Evolutionary conservation across 2,113 vertebrate species (phyloP), one percentile per base, ranked within the genome.

Genomic region (Rhea pennata): DNA sequence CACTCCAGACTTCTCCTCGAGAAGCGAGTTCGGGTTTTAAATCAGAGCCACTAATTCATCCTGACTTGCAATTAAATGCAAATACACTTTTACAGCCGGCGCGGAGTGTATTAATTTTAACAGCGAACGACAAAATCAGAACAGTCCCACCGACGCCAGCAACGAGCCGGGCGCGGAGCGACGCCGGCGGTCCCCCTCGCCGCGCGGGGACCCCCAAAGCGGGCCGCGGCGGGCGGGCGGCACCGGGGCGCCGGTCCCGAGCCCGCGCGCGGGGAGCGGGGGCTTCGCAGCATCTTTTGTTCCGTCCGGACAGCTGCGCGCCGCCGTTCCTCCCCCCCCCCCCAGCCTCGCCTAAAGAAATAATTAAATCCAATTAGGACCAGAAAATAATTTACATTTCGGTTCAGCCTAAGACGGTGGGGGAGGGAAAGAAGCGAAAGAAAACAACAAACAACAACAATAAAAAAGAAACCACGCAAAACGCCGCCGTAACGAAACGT

Each of bases 291-390:
- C 64, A 86, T 97, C 95, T 95, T 97, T 98, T 97, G 98, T 97
- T 97, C 95, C 95, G 81, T 88, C 80, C 96, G 90, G 91, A 93
- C 95, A 92, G 87, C 97, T 97, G 92, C 96, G 88, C 94, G 95
- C 96, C 96, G 95, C 91, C 92, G 96, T n/a, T n/a, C 94, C 94
- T 96, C 97, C 96, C 98, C 97, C 96, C 95, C 90, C 95, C 89
- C 89, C 95, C 95, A 93, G 75, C 94, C 92, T 59, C 93, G 92
- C 84, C 93, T 88, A 96, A 95, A 97, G 95, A 97, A 97, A 97
- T 98, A 98, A 98, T 98, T 85, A 97, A 98, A 98, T 98, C 97
- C 98, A 98, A 98, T 98, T 98, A 98, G 97, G 96, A 98, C 96
- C 96, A 96, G 96, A 96, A 98, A 97, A 97, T 98, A 97, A 98